Evolutionary conservation across 2,797 vertebrate species (phyloP).

Genomic region (Aulostomus chinensis): DNA sequence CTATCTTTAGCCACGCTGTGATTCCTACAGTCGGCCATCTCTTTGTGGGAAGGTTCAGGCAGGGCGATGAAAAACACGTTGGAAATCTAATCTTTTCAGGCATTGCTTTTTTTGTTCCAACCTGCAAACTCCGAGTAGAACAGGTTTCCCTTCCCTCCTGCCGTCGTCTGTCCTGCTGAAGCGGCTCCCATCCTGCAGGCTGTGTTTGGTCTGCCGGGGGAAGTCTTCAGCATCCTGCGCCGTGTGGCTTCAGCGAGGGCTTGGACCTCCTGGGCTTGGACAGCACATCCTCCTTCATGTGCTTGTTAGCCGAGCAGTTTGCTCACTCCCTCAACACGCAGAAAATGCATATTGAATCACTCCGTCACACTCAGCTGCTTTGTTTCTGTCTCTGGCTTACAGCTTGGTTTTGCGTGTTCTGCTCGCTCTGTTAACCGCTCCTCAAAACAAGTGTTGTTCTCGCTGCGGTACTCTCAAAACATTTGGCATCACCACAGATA

Average conservation of each 20-base stretch:
- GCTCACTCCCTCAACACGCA: conserved; percentile 7
- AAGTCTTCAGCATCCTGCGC: conserved; percentile 24
- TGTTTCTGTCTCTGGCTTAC: not conserved
- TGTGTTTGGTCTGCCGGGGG: conserved; percentile 5
- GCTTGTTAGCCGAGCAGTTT: conserved; percentile 31
- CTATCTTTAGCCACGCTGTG: conserved; percentile 63
- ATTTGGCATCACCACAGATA: too few species aligned
- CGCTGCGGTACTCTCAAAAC: too few species aligned
- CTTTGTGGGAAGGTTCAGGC: conserved; percentile 38
- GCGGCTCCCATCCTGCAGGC: not conserved
- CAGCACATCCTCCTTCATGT: conserved; percentile 22
- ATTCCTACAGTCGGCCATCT: conserved; percentile 22
- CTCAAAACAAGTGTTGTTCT: conserved; percentile 7
- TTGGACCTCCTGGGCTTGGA: conserved; percentile 32
- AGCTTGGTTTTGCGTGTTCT: too few species aligned
- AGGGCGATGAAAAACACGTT: conserved; percentile 22
- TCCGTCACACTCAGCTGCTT: conserved; percentile 23
- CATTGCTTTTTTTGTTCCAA: too few species aligned
- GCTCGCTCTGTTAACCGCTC: conserved; percentile 15
- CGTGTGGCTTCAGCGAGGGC: conserved; percentile 22
- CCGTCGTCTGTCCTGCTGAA: too few species aligned
- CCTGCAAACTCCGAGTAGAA: too few species aligned
- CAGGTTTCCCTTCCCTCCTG: too few species aligned
- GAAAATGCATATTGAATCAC: conserved; percentile 16
- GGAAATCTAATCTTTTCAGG: conserved; percentile 9